Evolutionary conservation across 2,797 vertebrate genomes (phyloP), one percentile per base, ranked within the genome.

Genomic region (Sebastes jordani): DNA sequence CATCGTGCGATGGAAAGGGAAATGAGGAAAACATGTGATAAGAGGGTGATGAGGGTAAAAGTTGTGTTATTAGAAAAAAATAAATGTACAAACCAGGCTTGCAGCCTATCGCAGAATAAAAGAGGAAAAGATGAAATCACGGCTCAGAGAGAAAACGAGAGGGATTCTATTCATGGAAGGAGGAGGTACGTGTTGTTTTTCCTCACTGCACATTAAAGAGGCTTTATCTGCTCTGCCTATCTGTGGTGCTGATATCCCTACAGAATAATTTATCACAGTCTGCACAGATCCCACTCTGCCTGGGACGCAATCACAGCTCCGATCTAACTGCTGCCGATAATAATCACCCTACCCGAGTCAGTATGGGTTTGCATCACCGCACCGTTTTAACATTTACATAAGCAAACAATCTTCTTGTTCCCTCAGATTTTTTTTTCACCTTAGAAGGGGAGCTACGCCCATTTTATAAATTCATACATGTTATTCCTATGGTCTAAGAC

Each of bases 141-240:
- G 1, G 23, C 38, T 63, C 4, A 14, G 54, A 23, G 25, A 71
- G 60, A 77, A 79, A 69, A 32, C 6, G 74, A 79, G 42, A 73
- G 34, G 13, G 30, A 36, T 81, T 81, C 60, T 86, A n/a, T 80
- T 88, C 71, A 52, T 81, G 56, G 68, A 76, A 64, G 29, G 29
- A 71, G 55, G 38, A 70, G 8, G 32, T 63, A 25, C 11, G 5
- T 78, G 59, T 36, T 71, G 23, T 78, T 82, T 82, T 82, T 77
- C 23, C 16, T 71, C 71, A 0, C 65, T 11, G 46, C 61, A 59
- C 62, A 68, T 82, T 84, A 73, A 78, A 80, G 63, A n/a, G 16
- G 23, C 59, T 77, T 22, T 84, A 84, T 90, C 85, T 72, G 54
- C 64, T 83, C 46, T 27, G 23, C 73, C 65, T 88, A 85, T 89